Base-by-base conservation (phyloP, 2,888 invertebrate genomes). In the Ichneumon xanthorius region DNA sequence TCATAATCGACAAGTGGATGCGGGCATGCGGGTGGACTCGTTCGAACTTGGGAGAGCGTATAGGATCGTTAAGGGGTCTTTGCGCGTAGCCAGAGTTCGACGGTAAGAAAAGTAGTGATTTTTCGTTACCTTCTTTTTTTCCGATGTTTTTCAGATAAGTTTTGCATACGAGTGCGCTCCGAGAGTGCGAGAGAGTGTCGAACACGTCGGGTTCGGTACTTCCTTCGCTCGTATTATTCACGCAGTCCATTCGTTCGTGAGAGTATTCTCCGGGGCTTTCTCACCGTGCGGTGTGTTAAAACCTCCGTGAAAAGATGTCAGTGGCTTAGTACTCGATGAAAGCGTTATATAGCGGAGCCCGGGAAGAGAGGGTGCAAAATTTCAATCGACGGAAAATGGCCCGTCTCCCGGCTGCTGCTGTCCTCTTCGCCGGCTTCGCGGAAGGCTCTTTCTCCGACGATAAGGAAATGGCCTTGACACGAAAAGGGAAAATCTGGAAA, bases 401-500 rank as follows among this genome's bases (percentile, higher is more conserved):
- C 61, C 79, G 26, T 11, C 33, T 58, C 30, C 11, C 45, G 22
- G 65, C 48, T 37, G 71, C 63, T 71, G 70, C 48, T 79, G 70
- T 81, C 37, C 72, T 80, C 53, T 33, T 22, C 48, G 9, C 58
- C 19, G 7, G 48, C 50, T 75, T 61, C 55, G 37, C 26, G 14
- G 58, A 58, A 45, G 48, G 63, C 73, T 50, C 63, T 73, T 78
- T 81, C 22, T 45, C 61, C 50, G 30, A 14, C 70, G 55, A 14
- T 55, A 11, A 11, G 55, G 58, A 80, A 85, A 86, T 86, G 84
- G 78, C 86, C 65, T 79, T 77, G 84, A 86, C 84, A 87, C 86
- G 81, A 82, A 87, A 86, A 81, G 86, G 81, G 81, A 81, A 86
- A 87, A 87, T 87, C 86, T 87, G 86, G 19, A 86, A 87, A 87